Conservation (phyloP, 2,888 invertebrate species). For the Crematogaster levior region DNA sequence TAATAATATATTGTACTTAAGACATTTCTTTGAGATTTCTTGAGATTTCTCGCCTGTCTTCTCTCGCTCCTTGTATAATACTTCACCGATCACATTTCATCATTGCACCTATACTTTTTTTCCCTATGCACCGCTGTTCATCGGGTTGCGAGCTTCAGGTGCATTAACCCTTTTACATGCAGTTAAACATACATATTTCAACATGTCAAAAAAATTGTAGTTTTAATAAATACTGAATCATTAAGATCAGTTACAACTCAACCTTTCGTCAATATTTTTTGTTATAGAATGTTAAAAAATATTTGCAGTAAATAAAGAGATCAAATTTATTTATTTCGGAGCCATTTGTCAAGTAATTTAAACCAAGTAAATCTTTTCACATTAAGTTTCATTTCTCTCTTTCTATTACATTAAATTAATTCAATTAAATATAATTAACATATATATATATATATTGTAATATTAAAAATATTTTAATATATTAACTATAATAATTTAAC, state of each 20-base stretch:
- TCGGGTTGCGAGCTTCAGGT: conserved; percentile 40
- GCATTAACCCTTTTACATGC: background rate
- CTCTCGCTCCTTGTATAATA: background rate
- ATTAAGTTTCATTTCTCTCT: background rate
- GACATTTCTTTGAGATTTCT: background rate
- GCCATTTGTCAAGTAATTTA: background rate
- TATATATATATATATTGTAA: no score
- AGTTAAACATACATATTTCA: background rate
- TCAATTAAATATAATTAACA: background rate
- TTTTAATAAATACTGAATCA: background rate
- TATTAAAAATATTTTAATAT: no score
- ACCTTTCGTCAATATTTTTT: background rate
- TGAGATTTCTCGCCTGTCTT: background rate
- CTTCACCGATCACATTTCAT: background rate
- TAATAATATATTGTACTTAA: background rate
- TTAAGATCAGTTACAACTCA: background rate
- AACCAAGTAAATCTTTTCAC: background rate
- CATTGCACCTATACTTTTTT: conserved; percentile 28
- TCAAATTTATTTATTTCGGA: no score
- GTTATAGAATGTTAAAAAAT: background rate
- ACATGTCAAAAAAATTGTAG: background rate
- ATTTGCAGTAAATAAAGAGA: background rate
- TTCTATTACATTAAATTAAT: background rate
- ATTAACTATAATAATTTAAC: background rate
- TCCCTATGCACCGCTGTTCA: conserved; percentile 3